Percentiles rank a stretch among this genome's conserved stretches.
Conservation (phyloP, 2,888 invertebrate genomes). For the Drosophila prolongata region DNA sequence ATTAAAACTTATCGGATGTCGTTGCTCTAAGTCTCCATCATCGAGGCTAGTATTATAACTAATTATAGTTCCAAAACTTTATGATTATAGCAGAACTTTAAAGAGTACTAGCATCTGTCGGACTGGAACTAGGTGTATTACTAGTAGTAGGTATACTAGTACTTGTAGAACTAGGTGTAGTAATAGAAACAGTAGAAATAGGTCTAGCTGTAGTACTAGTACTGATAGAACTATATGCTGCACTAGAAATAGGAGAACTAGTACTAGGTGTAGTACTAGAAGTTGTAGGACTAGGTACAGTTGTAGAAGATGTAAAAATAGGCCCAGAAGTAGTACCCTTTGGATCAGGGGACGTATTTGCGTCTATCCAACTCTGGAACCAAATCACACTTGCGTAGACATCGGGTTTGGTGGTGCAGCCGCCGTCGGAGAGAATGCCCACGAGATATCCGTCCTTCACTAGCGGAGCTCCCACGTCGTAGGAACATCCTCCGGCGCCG, state of each 20-base stretch:
- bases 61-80: too few relatives aligned
- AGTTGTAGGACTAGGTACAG: neutral
- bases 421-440: conserved; percentile 27
- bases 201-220: neutral
- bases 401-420: conserved; percentile 20
- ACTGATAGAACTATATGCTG: neutral
- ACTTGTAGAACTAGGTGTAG: too few relatives aligned
- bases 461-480: conserved; percentile 22
- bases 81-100: too few relatives aligned
- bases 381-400: conserved; percentile 14
- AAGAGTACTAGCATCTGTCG: too few relatives aligned
- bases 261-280: neutral
- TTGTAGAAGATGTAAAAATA: too few relatives aligned
- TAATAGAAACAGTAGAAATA: neutral
- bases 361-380: conserved; percentile 6
- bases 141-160: neutral
- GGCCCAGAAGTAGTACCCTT: neutral
- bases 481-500: conserved; percentile 13
- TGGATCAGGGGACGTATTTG: neutral
- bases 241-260: neutral
- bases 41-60: too few relatives aligned
- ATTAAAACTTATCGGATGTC: too few relatives aligned
- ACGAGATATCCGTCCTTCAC: conserved; percentile 5
- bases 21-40: too few relatives aligned
- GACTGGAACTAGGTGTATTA: neutral